These are phyloP conservation scores for Thunnus maccoyii DNA, from an alignment of 2,113 vertebrate species.

Conservation along the genomic window DNA sequence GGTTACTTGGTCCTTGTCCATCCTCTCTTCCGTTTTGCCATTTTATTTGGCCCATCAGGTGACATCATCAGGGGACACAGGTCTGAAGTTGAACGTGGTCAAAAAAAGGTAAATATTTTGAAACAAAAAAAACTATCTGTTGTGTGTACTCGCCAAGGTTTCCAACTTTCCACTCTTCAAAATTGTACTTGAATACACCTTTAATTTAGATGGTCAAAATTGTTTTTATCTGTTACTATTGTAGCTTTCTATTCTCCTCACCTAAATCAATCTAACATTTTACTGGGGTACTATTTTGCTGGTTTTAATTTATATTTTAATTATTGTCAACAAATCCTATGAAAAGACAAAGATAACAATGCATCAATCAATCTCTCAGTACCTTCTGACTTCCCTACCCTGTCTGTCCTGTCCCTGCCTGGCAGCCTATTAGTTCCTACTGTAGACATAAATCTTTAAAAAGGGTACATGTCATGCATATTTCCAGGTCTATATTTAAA, in stretches of 20 bases:
- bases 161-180: background rate
- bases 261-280: background rate
- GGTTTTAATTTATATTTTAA: background rate
- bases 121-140: background rate
- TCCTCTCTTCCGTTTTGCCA: background rate
- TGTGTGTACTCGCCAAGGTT: background rate
- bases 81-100: conserved; percentile 9
- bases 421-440: too few species aligned
- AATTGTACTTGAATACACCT: too few species aligned
- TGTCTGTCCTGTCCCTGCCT: too few species aligned
- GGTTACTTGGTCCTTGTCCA: background rate
- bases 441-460: too few species aligned
- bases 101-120: conserved; percentile 12
- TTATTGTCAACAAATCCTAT: background rate
- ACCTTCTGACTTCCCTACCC: background rate
- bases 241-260: too few species aligned
- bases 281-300: too few species aligned
- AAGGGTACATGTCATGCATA: too few species aligned
- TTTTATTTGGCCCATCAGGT: conserved; percentile 1
- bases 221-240: too few species aligned
- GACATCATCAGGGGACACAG: background rate
- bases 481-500: too few species aligned
- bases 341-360: background rate
- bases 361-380: too few species aligned
- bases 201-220: too few species aligned